Evolutionary conservation across 2,797 vertebrate species (phyloP).

Genomic region (Lacerta bilineata): DNA sequence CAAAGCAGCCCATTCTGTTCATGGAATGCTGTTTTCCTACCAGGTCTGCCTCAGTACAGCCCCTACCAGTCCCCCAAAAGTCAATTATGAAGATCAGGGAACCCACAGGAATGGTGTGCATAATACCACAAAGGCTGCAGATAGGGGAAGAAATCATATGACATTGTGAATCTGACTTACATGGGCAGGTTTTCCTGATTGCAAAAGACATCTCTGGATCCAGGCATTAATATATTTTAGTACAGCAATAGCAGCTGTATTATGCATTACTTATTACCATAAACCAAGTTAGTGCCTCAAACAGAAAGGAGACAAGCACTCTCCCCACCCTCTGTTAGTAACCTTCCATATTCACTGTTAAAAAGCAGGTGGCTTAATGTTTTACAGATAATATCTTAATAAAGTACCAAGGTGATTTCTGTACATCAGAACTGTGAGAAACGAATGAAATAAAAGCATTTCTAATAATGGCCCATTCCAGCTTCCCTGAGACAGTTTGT

Average conservation of each 20-base stretch:
- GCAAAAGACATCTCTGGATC: neutral
- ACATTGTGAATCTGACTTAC: neutral
- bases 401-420: slow-evolving; percentile 3
- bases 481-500: slow-evolving; percentile 80
- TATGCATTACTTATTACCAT: neutral
- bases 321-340: neutral
- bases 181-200: neutral
- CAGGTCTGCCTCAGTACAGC: neutral
- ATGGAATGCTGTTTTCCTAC: neutral
- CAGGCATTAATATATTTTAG: neutral
- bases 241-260: neutral
- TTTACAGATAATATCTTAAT: neutral
- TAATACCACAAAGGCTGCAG: neutral
- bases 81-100: neutral
- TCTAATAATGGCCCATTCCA: slow-evolving; percentile 64
- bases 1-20: neutral
- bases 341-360: neutral
- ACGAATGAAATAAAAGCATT: slow-evolving; percentile 28
- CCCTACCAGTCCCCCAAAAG: neutral
- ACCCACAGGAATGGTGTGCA: neutral
- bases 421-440: neutral
- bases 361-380: slow-evolving; percentile 1
- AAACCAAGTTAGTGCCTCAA: neutral
- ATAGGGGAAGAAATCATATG: neutral
- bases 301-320: slow-evolving; percentile 1